phyloP scores from a whole-genome alignment of 2,888 invertebrate species.

The Oconnorella tubifera region DNA sequence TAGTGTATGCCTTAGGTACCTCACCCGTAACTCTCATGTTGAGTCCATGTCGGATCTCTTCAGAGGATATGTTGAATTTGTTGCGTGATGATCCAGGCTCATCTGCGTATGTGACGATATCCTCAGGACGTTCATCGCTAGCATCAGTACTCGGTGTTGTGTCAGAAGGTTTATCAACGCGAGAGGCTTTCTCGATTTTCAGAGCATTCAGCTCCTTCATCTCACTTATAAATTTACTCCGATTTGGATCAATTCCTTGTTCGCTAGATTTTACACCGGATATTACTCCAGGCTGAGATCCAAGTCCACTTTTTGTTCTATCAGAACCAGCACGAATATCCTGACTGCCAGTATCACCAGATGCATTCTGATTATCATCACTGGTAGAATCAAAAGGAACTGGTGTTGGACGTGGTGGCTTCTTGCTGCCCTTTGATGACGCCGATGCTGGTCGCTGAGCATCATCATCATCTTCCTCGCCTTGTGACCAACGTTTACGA shows the following conservation, averaged over 20 bases:
- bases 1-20: conserved; percentile 35
- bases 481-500: conserved; percentile 18
- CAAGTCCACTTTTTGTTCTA: not conserved
- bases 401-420: conserved; percentile 12
- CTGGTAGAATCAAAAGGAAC: not conserved
- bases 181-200: not conserved
- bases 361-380: not conserved
- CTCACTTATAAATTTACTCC: not conserved
- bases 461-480: conserved; percentile 15
- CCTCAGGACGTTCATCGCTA: not conserved
- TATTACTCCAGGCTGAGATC: not conserved
- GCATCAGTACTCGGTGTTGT: too few species aligned
- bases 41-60: conserved; percentile 19
- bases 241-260: not conserved
- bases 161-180: not conserved
- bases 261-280: not conserved
- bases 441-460: conserved; percentile 9
- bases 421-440: conserved; percentile 15
- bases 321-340: not conserved
- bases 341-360: not conserved
- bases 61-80: not conserved
- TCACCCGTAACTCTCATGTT: conserved; percentile 35
- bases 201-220: not conserved
- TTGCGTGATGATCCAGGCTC: not conserved
- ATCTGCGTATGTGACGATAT: not conserved